Evolutionary conservation across 2,888 invertebrate genomes (phyloP), one percentile per base, ranked within the genome.

Genomic region (Drosophila dives): DNA sequence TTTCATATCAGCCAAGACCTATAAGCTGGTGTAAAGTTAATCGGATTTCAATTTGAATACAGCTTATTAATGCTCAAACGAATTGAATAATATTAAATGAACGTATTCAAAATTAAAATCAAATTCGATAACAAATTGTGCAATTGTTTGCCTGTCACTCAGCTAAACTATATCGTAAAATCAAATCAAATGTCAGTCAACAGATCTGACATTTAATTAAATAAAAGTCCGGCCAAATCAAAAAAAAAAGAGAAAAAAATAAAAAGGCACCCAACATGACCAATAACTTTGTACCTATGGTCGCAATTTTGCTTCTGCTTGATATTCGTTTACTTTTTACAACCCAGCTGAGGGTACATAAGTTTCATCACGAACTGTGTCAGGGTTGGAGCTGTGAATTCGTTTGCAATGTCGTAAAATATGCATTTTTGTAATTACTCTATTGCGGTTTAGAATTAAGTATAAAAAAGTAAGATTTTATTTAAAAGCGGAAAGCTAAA

Each of bases 131-230:
- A 50, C 53, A 76, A 76, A 73, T 68, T 77, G 68, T 34, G 58
- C 73, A 62, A 73, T 78, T 68, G 55, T 68, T 78, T 64, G 68
- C 20, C 65, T 60, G 58, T 56, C 59, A 49, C 36, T 77, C 32
- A 26, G 51, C 33, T 36, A 32, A 45, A 45, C 45, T 42, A 29
- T 72, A 64, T 64, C 56, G 50, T 40, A 40, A 62, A 77, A 75
- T 64, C 77, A 77, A 80, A 77, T 77, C 71, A 75, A 80, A 64
- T 74, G 83, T 55, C 59, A 64, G 67, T 72, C 69, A 66, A 36
- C 70, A 77, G 67, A 70, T 77, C 88, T 90, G 86, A 89, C 86
- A 90, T 90, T 90, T 87, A 88, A 86, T 86, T 86, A 86, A 86
- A 86, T 85, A 79, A 86, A 72, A 71, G 81, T 23, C 54, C n/a